Evolutionary conservation across 2,113 vertebrate species (phyloP), one percentile per base, ranked within the genome.

Genomic region (Corydoras sp.): DNA sequence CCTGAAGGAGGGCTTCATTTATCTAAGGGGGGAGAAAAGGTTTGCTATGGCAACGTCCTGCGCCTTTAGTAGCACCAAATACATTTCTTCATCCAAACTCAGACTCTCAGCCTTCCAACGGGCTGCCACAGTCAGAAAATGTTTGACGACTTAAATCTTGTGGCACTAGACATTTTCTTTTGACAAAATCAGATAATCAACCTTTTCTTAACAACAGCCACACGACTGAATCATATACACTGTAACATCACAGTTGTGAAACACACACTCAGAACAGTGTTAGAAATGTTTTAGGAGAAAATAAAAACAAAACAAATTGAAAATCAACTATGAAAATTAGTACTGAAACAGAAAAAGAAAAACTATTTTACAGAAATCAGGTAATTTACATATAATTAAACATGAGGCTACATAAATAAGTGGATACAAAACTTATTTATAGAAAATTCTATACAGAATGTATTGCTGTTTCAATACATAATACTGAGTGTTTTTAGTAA

Each of bases 1-100:
- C 83, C 83, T 82, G 77, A 83, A 82, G 83, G 79, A 85, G 83
- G 86, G 90, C 89, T 62, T 91, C 90, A 90, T 91, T 88, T 83
- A 88, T 89, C 88, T 82, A 79, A 76, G 73, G 68, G 62, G 50
- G 78, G 51, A 80, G 18, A 24, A 8, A 65, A 61, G 58, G 14
- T 76, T 73, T 74, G 74, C 77, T 78, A 32, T 78, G 50, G 69
- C 61, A 0, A 63, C 53, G 67, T 81, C 71, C 77, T 76, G 69
- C 61, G 62, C 58, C 62, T n/a, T 14, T 3, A 7, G 15, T 69
- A 68, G 73, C 76, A 79, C 66, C 9, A 63, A 14, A 60, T 75
- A 64, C 71, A 80, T 61, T 68, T 31, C 58, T 69, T 48, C 64
- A 62, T 59, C 59, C 53, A 74, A 78, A 76, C 64, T 58, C 65